These are phyloP conservation scores for Chorisops tibialis DNA, from an alignment of 2,888 invertebrate species.

Conservation along the genomic window DNA sequence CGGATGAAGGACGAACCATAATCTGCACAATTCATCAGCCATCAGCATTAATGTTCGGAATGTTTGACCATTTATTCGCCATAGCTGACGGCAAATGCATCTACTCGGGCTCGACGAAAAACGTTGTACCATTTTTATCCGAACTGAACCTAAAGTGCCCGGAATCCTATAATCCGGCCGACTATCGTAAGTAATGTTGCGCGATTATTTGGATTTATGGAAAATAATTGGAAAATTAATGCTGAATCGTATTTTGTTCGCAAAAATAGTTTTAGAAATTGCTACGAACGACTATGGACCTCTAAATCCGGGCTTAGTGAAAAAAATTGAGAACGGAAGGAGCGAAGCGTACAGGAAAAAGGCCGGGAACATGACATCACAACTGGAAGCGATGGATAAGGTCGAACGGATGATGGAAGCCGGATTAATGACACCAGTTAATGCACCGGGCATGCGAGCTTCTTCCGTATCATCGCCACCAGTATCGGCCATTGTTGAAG, in stretches of 20 bases:
- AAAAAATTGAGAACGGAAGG: constrained; percentile 63
- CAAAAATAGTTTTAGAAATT: constrained; percentile 68
- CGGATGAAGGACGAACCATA: constrained; percentile 79
- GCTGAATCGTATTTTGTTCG: not conserved
- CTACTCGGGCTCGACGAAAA: constrained; percentile 73
- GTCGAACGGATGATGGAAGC: constrained; percentile 55
- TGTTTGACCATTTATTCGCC: constrained; percentile 86
- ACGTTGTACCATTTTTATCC: constrained; percentile 73
- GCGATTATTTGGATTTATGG: not conserved
- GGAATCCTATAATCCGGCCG: constrained; percentile 86
- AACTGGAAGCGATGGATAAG: constrained; percentile 47
- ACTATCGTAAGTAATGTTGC: constrained; percentile 67
- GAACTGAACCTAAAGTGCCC: constrained; percentile 74
- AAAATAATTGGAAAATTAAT: constrained; percentile 6
- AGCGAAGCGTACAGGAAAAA: constrained; percentile 57
- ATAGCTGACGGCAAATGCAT: constrained; percentile 76
- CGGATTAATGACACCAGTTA: constrained; percentile 56
- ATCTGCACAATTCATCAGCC: constrained; percentile 91
- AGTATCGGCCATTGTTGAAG: constrained; percentile 42
- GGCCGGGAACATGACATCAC: constrained; percentile 45
- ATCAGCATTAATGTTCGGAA: constrained; percentile 77
- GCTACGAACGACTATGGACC: constrained; percentile 75
- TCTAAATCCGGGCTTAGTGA: constrained; percentile 55
- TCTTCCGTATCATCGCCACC: constrained; percentile 25
- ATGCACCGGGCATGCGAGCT: constrained; percentile 48